These are phyloP conservation scores for Phylloscopus trochiloides DNA, from an alignment of 2,113 vertebrate species.

Conservation along the genomic window DNA sequence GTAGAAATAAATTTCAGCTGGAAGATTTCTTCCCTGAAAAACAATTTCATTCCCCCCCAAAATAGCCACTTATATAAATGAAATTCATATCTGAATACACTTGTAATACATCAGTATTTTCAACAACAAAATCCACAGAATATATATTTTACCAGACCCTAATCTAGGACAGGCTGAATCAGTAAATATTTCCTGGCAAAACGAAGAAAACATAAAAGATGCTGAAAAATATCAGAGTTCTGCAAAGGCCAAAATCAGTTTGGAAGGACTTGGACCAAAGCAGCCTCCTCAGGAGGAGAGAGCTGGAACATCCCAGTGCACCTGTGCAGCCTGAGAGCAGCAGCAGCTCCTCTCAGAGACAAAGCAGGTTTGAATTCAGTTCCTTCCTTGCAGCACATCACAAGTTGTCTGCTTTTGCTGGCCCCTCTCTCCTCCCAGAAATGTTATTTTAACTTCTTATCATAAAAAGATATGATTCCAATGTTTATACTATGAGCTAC, in stretches of 20 bases:
- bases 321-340: not conserved
- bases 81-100: not conserved
- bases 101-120: not conserved
- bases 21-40: not conserved
- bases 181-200: not conserved
- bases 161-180: not conserved
- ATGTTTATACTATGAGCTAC: slow-evolving; percentile 61
- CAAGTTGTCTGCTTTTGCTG: not conserved
- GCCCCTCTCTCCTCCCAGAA: not conserved
- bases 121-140: not conserved
- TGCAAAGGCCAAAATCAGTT: not conserved
- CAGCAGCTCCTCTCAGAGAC: not conserved
- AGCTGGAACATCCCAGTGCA: not conserved
- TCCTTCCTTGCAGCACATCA: not conserved
- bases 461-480: slow-evolving; percentile 65
- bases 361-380: not conserved
- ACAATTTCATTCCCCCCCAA: not conserved
- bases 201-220: not conserved
- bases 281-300: not conserved
- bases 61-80: not conserved
- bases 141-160: not conserved
- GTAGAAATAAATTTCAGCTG: not conserved
- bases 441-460: slow-evolving; percentile 11
- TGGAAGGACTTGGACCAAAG: not conserved
- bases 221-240: not conserved